Conservation (phyloP, 2,113 vertebrate genomes). For the Malurus alboscapulatus region DNA sequence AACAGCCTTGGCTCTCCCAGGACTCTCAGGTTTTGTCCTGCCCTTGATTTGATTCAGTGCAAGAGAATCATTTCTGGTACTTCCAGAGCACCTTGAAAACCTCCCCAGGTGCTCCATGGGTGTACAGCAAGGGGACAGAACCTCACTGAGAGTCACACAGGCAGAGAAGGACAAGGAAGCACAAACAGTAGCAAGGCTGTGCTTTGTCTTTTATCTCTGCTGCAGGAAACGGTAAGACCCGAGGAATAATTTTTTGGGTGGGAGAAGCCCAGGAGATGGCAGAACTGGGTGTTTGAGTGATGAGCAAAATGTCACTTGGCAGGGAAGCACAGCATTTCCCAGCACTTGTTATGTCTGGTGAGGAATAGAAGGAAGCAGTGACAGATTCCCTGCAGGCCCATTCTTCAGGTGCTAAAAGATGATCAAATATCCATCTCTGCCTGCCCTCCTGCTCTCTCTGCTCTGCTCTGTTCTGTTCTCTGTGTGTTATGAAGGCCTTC, state of each 20-base stretch:
- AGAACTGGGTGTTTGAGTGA: neutral
- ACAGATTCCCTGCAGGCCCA: neutral
- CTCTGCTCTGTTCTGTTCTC: neutral
- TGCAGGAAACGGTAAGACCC: neutral
- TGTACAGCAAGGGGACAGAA: neutral
- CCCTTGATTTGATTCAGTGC: neutral
- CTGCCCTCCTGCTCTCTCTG: neutral
- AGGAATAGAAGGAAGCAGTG: neutral
- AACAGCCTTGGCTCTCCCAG: neutral
- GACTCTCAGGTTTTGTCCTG: neutral
- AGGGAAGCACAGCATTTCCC: neutral
- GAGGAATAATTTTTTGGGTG: no score
- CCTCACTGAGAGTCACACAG: fast-evolving
- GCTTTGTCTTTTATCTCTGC: neutral
- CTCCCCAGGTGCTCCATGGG: neutral
- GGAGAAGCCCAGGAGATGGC: neutral
- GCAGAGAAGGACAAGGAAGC: neutral
- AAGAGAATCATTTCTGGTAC: fast-evolving
- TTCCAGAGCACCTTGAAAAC: neutral
- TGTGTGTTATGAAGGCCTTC: neutral
- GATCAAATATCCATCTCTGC: neutral
- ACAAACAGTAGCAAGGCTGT: neutral
- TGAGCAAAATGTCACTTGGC: fast-evolving
- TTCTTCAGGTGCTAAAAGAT: neutral
- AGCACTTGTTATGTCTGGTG: neutral